Evolutionary conservation across 1,140 invertebrate genomes (phyloP).

Genomic region (Lepidostoma basale): DNA sequence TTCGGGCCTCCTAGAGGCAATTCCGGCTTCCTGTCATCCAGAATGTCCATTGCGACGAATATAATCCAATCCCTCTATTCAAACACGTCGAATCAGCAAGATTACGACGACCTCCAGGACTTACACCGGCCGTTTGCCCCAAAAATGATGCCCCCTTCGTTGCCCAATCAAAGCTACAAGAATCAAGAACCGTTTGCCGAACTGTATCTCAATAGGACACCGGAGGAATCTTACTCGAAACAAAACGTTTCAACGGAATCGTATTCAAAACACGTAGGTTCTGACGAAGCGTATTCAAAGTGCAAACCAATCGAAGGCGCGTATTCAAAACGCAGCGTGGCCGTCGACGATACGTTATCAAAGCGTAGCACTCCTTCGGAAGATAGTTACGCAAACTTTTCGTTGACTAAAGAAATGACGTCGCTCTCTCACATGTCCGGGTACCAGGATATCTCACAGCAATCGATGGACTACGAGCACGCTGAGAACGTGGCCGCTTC

Average conservation of each 20-base stretch:
- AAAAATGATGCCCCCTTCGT: neutral
- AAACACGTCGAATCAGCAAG: slow-evolving; percentile 42
- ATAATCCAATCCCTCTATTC: slow-evolving; percentile 56
- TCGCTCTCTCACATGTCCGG: slow-evolving; percentile 47
- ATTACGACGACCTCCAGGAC: slow-evolving; percentile 51
- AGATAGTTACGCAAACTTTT: slow-evolving; percentile 46
- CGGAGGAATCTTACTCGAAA: neutral
- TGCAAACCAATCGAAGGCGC: no score
- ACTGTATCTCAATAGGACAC: neutral
- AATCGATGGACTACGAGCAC: slow-evolving; percentile 49
- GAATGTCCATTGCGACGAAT: slow-evolving; percentile 55
- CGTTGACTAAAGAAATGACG: slow-evolving; percentile 47
- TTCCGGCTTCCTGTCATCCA: slow-evolving; percentile 48
- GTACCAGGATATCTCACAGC: slow-evolving; percentile 56
- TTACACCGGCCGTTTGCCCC: slow-evolving; percentile 34
- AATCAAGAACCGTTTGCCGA: neutral
- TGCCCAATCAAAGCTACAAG: neutral
- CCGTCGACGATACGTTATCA: neutral
- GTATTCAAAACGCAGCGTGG: neutral
- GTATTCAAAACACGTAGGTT: neutral
- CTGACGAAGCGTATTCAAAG: neutral
- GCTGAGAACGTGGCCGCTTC: neutral
- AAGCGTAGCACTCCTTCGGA: no score
- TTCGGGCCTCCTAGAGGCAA: slow-evolving; percentile 3
- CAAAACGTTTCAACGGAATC: neutral